Evolutionary conservation across 1,140 invertebrate species (phyloP).

Genomic region (Hycleus phaleratus): DNA sequence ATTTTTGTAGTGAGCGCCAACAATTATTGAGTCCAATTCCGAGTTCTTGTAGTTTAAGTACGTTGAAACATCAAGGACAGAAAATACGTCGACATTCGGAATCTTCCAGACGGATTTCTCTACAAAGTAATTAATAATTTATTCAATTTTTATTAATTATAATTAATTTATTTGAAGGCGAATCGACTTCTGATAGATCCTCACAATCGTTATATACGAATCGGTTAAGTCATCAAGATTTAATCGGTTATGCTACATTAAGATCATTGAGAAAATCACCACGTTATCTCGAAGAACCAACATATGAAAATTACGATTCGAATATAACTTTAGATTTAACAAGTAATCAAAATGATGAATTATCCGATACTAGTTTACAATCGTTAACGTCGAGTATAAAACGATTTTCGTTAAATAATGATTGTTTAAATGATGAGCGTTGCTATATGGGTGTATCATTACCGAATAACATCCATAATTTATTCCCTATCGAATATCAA

Average conservation of each 20-base stretch:
- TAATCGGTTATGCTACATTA: constrained; percentile 74
- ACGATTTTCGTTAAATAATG: neutral
- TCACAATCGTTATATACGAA: constrained; percentile 41
- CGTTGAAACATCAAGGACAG: constrained; percentile 31
- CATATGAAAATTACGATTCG: constrained; percentile 1
- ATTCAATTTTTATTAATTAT: neutral
- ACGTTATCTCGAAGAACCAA: constrained; percentile 3
- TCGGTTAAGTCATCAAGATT: constrained; percentile 61
- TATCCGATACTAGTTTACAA: neutral
- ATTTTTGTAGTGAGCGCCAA: constrained; percentile 14
- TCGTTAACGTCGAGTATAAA: neutral
- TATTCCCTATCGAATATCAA: constrained; percentile 55
- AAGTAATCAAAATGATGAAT: neutral
- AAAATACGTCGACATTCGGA: constrained; percentile 40
- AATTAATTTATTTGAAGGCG: constrained; percentile 19
- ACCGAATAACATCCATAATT: constrained; percentile 56
- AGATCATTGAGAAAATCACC: constrained; percentile 51
- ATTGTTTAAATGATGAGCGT: constrained; percentile 18
- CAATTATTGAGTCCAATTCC: constrained; percentile 68
- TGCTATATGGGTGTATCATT: constrained; percentile 74
- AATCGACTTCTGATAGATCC: constrained; percentile 29
- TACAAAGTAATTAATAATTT: constrained; percentile 42
- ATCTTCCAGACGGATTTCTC: constrained; percentile 44
- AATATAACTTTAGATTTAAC: neutral
- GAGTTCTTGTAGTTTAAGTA: constrained; percentile 59